Conservation (phyloP, 2,797 vertebrate genomes). For the Enteromius radiatus region DNA sequence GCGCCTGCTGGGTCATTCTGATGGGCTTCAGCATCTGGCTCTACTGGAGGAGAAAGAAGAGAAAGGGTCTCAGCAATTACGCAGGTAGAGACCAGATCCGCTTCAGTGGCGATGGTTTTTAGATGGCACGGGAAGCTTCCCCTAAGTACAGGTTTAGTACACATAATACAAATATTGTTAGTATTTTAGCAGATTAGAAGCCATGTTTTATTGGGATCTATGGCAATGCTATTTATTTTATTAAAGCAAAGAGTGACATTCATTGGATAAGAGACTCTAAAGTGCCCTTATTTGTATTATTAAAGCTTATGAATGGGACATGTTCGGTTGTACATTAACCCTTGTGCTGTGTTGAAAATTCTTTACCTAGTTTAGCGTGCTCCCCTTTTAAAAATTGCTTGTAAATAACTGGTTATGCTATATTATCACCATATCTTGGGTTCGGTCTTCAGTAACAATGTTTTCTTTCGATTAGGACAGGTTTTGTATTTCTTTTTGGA, state of each 20-base stretch:
- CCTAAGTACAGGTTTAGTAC: background rate
- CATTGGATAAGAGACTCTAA: background rate
- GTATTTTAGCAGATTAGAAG: background rate
- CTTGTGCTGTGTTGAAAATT: background rate
- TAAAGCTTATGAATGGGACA: background rate
- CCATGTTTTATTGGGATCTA: background rate
- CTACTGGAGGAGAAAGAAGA: conserved; percentile 99
- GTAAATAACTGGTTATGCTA: background rate
- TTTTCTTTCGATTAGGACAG: background rate
- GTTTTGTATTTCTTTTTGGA: background rate
- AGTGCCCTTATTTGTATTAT: background rate
- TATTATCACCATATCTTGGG: background rate
- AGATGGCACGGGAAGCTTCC: background rate
- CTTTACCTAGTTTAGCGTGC: background rate
- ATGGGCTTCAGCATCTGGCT: conserved; percentile 99
- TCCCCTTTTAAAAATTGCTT: background rate
- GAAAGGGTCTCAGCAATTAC: conserved; percentile 99
- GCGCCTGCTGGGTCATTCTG: conserved; percentile 98
- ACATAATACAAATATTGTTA: background rate
- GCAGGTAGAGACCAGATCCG: conserved; percentile 83
- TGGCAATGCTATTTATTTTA: background rate
- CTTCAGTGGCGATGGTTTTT: background rate
- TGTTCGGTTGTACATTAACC: background rate
- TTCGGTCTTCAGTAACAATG: background rate
- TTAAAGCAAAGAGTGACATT: background rate